Evolutionary conservation across 2,888 invertebrate genomes (phyloP).

Genomic region (Thelaira solivaga): DNA sequence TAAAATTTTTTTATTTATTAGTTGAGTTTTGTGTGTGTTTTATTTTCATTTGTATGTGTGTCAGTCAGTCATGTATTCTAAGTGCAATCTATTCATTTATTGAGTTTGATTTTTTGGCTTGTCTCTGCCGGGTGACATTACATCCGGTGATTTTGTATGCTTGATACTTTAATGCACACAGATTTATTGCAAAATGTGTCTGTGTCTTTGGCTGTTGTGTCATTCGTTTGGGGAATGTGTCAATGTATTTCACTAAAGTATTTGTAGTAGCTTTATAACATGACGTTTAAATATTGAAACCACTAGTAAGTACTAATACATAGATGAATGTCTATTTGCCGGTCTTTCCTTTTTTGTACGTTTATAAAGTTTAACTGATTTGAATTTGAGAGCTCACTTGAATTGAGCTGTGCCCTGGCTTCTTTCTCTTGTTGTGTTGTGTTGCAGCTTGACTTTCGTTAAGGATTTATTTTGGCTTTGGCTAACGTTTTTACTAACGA

Average conservation of each 20-base stretch:
- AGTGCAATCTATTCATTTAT: conserved; percentile 57
- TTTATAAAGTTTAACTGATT: conserved; percentile 38
- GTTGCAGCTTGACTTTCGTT: conserved; percentile 53
- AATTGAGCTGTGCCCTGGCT: background rate
- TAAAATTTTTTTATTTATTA: conserved; percentile 24
- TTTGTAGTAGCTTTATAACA: conserved; percentile 22
- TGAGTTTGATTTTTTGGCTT: conserved; percentile 53
- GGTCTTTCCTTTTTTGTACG: conserved; percentile 3
- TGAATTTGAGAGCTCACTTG: conserved; percentile 41
- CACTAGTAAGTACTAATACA: conserved; percentile 25
- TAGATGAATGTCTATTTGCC: conserved; percentile 20
- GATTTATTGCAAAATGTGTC: background rate
- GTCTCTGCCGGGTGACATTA: conserved; percentile 46
- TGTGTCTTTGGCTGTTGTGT: no score
- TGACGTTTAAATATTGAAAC: conserved; percentile 48
- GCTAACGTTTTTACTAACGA: conserved; percentile 52
- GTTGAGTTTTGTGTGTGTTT: conserved; percentile 12
- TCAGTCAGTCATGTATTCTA: conserved; percentile 42
- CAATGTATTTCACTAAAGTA: conserved; percentile 29
- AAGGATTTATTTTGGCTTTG: conserved; percentile 54
- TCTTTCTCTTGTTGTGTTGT: conserved; percentile 24
- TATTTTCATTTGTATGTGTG: conserved; percentile 22
- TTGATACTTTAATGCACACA: conserved; percentile 8
- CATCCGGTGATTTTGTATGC: conserved; percentile 44
- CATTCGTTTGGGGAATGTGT: conserved; percentile 38